Conservation (phyloP, 2,888 invertebrate genomes). For the Chymomyza fuscimana region DNA sequence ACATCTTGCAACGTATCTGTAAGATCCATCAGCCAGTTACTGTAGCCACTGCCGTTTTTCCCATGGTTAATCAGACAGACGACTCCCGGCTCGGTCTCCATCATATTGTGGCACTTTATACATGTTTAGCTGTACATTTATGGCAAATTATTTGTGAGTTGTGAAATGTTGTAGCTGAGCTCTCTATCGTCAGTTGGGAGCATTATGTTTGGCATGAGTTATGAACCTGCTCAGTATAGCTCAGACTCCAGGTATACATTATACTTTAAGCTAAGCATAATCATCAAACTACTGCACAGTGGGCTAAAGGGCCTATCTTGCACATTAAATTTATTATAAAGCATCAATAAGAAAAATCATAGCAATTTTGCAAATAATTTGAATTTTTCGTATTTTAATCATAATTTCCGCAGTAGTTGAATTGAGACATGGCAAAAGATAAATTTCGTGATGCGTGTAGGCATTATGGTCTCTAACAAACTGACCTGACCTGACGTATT, state of each 20-base stretch:
- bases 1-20: neutral
- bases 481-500: too few species aligned
- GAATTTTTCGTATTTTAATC: too few species aligned
- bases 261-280: neutral
- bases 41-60: slow-evolving; percentile 26
- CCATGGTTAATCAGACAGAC: slow-evolving; percentile 30
- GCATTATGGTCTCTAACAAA: too few species aligned
- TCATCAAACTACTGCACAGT: neutral
- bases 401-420: too few species aligned
- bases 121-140: slow-evolving; percentile 52
- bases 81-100: slow-evolving; percentile 21
- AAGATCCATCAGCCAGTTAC: neutral
- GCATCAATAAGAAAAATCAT: too few species aligned
- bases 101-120: slow-evolving; percentile 46
- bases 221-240: neutral
- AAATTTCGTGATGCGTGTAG: too few species aligned
- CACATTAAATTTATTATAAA: too few species aligned
- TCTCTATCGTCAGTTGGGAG: slow-evolving; percentile 1
- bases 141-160: slow-evolving; percentile 54
- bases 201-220: neutral
- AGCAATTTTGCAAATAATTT: too few species aligned
- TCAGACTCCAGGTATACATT: neutral
- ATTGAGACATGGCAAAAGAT: too few species aligned
- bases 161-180: slow-evolving; percentile 27
- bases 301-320: neutral